Evolutionary conservation across 1,140 invertebrate genomes (phyloP).

Genomic region (Conus betulinus): DNA sequence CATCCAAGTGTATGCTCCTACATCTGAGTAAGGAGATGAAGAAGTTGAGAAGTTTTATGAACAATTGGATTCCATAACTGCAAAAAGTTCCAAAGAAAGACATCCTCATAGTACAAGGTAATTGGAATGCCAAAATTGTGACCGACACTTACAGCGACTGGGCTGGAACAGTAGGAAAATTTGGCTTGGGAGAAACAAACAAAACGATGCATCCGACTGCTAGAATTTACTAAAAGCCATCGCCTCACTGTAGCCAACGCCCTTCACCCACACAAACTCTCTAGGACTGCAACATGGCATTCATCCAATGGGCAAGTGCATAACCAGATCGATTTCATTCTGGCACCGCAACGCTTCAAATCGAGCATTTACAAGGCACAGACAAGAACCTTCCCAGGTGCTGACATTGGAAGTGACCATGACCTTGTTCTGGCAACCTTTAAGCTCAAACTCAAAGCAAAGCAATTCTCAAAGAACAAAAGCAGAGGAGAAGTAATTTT

Average conservation of each 20-base stretch:
- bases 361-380: too few relatives aligned
- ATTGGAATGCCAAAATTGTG: conserved; percentile 8
- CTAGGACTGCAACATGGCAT: neutral
- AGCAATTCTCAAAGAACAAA: too few relatives aligned
- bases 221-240: neutral
- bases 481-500: too few relatives aligned
- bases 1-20: conserved; percentile 30
- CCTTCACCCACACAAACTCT: conserved; percentile 8
- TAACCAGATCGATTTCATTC: too few relatives aligned
- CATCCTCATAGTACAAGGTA: conserved; percentile 42
- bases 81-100: conserved; percentile 42
- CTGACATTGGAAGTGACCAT: neutral
- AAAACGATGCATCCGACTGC: too few relatives aligned
- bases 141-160: neutral
- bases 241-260: neutral
- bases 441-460: neutral
- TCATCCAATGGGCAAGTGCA: neutral
- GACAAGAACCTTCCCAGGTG: too few relatives aligned
- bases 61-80: neutral
- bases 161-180: neutral
- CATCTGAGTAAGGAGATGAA: conserved; percentile 36
- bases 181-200: too few relatives aligned
- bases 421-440: conserved; percentile 1
- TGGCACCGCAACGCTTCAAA: too few relatives aligned
- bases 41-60: conserved; percentile 69